Base-by-base conservation (phyloP, 1,140 invertebrate species). In the Penaeus indicus region DNA sequence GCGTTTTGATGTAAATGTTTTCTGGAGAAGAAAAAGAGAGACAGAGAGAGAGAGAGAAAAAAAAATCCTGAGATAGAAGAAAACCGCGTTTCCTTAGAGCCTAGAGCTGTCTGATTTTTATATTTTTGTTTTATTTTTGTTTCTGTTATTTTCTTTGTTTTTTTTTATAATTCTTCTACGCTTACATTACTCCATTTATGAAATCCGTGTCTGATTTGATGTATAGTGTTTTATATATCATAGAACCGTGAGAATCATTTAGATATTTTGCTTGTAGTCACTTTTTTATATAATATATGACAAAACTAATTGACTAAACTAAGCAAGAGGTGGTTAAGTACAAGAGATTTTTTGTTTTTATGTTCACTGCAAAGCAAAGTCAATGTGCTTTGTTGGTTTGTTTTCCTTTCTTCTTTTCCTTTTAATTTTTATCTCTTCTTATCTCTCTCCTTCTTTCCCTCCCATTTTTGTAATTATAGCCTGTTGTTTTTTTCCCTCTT, bases 281-380 rank as follows among this genome's bases (percentile, higher is more conserved):
- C 32, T 67, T 87, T 84, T 54, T 61, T 72, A 62, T 54, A 77
- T 72, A 62, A 64, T 72, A 87, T 54, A 81, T 60, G 67, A 27
- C 22, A 47, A 64, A 79, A 82, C 85, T 87, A 87, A 87, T 87
- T 64, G 69, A 87, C 78, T 87, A 87, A 87, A 87, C 54, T 81
- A 21, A 81, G 72, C 13, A 72, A 81, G 78, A 79, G 85, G 79
- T 87, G 85, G 85, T 82, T 81, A 87, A 87, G 85, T 87, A 87
- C 85, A 87, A 87, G 78, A 67, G n/a, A 25, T 60, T 60, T 60
- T 54, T 62, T 60, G 64, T 21, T 87, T 72, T 69, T 84, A 47
- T 84, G 64, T 69, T 78, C 72, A 87, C 63, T 82, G 63, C 63
- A 60, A 61, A 80, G 22, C 77, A 21, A 75, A 86, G 75, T 67